Base-by-base conservation (phyloP, 2,888 invertebrate species). In the Mesodorylaimus sp. region DNA sequence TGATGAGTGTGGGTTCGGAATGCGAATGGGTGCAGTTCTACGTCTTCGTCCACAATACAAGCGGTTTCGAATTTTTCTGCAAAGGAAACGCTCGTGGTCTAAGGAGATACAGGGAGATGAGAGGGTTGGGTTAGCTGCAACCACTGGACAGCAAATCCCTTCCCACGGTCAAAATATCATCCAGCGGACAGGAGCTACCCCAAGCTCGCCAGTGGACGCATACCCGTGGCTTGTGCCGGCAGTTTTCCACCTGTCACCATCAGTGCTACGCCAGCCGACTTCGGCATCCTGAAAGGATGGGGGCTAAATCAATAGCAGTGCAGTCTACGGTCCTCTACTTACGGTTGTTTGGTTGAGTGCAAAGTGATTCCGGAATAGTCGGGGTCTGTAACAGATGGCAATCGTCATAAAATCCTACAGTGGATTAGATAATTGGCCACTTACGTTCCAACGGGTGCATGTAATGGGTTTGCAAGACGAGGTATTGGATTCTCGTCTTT, bases 391-490 rank as follows among this genome's bases (percentile, higher is more conserved):
- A 43, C 10, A 39, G 21, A 39, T 7, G 10, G 41, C 41, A 19
- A 39, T 21, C 10, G 41, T 39, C 7, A 39, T 19, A 39, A 21
- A 39, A 19, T 39, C 7, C n/a, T 16, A 13, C n/a, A 39, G n/a
- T 21, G 7, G n/a, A n/a, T n/a, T n/a, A n/a, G n/a, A n/a, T n/a
- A n/a, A n/a, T n/a, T n/a, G n/a, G n/a, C n/a, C n/a, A 45, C 37
- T 29, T 67, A 68, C 16, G 61, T 66, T 45, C 29, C 36, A 45
- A 41, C 23, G 44, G 13, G 47, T 53, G 63, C 63, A 53, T 70
- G 64, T 88, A 89, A 66, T 89, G 88, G 1, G 95, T 83, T 73
- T 95, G 95, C 36, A 97, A 71, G 0, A 93, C 89, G 50, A 95
- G 73, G 66, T 88, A 89, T 60, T 83, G 79, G 55, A 88, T 82